phyloP scores from a whole-genome alignment of 2,888 invertebrate species.

The Drosophila dives region DNA sequence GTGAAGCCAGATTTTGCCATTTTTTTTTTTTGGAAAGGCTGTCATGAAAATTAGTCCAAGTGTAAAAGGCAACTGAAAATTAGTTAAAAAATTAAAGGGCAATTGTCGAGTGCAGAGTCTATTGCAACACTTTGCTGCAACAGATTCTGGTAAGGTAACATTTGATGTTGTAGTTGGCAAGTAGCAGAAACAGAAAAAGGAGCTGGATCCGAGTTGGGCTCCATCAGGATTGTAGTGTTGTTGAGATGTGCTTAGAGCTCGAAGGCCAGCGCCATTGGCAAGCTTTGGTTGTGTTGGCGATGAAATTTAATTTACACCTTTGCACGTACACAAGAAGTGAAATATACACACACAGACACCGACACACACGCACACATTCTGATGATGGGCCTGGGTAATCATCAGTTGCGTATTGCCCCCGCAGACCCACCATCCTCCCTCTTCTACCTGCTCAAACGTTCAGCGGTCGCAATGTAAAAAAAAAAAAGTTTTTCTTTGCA shows the following conservation, averaged over 20 bases:
- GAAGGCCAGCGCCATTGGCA: slow-evolving; percentile 50
- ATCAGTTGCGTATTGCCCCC: slow-evolving; percentile 30
- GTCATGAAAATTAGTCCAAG: slow-evolving; percentile 25
- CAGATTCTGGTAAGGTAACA: slow-evolving; percentile 33
- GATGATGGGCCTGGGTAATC: slow-evolving; percentile 63
- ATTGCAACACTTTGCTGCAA: slow-evolving; percentile 28
- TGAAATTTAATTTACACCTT: slow-evolving; percentile 79
- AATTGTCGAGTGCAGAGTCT: not conserved
- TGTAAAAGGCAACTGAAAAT: slow-evolving; percentile 22
- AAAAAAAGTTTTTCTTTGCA: slow-evolving; percentile 78
- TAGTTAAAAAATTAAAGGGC: slow-evolving; percentile 13
- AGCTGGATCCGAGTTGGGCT: not conserved
- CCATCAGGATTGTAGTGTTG: slow-evolving; percentile 1
- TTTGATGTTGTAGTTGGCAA: slow-evolving; percentile 24
- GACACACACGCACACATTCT: slow-evolving; percentile 29
- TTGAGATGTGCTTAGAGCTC: slow-evolving; percentile 1
- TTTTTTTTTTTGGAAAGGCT: slow-evolving; percentile 21
- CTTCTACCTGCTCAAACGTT: slow-evolving; percentile 17
- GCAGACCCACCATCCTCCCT: not conserved
- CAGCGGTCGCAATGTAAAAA: slow-evolving; percentile 46
- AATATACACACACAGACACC: slow-evolving; percentile 20
- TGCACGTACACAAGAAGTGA: slow-evolving; percentile 71
- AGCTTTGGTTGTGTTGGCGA: slow-evolving; percentile 57
- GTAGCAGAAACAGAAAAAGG: slow-evolving; percentile 15
- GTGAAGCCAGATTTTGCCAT: slow-evolving; percentile 5